phyloP scores from a whole-genome alignment of 2,888 invertebrate species.

The Amaurobius ferox region DNA sequence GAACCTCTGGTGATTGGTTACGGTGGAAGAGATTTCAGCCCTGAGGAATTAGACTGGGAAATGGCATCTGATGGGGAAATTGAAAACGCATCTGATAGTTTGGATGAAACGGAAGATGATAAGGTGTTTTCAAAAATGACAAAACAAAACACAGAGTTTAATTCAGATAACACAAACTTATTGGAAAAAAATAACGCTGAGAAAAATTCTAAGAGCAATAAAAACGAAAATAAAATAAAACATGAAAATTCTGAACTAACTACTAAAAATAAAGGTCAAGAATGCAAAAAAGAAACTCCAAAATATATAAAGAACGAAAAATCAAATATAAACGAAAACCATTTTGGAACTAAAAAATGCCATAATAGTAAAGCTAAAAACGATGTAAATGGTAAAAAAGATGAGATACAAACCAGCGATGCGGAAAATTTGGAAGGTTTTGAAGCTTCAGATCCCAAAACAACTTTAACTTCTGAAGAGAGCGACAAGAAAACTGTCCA shows the following conservation, averaged over 20 bases:
- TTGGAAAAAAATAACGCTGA: conserved; percentile 75
- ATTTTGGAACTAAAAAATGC: background rate
- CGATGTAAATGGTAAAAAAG: background rate
- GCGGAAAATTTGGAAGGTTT: background rate
- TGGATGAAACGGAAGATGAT: conserved; percentile 73
- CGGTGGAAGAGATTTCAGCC: conserved; percentile 65
- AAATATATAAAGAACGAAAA: background rate
- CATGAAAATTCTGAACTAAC: background rate
- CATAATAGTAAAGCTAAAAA: background rate
- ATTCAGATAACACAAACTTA: conserved; percentile 88
- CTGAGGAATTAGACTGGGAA: conserved; percentile 71
- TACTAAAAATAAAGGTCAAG: background rate
- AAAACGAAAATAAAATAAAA: background rate
- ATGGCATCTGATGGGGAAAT: conserved; percentile 52
- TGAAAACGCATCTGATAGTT: conserved; percentile 69
- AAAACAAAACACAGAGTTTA: conserved; percentile 91
- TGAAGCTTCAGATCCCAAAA: background rate
- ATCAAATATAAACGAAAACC: background rate
- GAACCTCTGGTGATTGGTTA: conserved; percentile 69
- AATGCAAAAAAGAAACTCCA: background rate
- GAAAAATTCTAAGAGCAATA: background rate
- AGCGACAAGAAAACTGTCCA: background rate
- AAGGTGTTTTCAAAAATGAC: conserved; percentile 82
- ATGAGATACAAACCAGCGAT: background rate
- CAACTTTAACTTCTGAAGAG: background rate